These are phyloP conservation scores for Cosmia trapezina DNA, from an alignment of 2,888 invertebrate species.

Conservation along the genomic window DNA sequence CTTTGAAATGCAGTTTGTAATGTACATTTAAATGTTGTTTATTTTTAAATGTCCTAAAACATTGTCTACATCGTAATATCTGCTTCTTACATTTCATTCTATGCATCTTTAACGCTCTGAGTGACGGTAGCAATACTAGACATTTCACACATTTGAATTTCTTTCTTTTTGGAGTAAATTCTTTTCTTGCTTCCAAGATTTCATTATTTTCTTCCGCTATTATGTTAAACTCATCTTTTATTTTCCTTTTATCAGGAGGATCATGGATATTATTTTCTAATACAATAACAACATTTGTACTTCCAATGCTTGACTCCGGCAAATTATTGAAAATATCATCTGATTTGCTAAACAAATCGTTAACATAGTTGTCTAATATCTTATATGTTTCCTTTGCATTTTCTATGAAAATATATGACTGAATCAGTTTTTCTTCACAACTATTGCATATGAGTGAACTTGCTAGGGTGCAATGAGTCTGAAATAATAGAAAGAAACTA, in stretches of 20 bases:
- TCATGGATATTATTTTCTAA: conserved; percentile 34
- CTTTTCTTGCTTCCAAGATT: background rate
- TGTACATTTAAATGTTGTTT: conserved; percentile 31
- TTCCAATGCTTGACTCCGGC: conserved; percentile 22
- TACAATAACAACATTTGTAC: conserved; percentile 48
- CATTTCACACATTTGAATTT: conserved; percentile 41
- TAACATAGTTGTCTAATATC: conserved; percentile 35
- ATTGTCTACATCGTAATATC: conserved; percentile 18
- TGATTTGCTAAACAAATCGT: conserved; percentile 42
- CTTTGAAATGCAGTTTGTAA: conserved; percentile 31
- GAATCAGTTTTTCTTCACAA: conserved; percentile 47
- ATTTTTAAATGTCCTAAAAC: conserved; percentile 37
- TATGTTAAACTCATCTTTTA: background rate
- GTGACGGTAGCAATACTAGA: conserved; percentile 16
- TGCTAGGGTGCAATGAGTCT: conserved; percentile 29
- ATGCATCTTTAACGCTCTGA: conserved; percentile 31
- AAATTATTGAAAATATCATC: conserved; percentile 40
- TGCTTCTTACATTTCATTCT: conserved; percentile 25
- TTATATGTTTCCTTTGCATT: conserved; percentile 25
- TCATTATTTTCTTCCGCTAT: conserved; percentile 2
- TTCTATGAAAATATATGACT: conserved; percentile 55
- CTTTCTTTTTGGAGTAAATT: conserved; percentile 1
- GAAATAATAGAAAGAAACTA: conserved; percentile 27
- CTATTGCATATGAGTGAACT: conserved; percentile 44
- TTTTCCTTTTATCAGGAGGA: background rate